Base-by-base conservation (phyloP, 2,113 vertebrate species). In the Carassius auratus region DNA sequence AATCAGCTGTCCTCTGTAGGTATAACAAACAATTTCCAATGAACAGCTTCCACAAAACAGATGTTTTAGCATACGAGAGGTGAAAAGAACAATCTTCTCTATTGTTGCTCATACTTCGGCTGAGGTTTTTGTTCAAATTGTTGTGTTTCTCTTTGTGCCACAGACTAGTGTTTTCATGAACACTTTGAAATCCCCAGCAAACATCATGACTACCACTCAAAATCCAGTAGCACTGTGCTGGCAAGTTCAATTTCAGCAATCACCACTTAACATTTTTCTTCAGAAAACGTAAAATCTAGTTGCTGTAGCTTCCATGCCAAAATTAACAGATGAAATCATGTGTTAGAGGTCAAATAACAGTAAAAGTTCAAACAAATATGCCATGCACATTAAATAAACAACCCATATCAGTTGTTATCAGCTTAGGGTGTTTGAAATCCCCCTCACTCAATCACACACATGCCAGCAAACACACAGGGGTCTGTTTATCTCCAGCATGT, bases 401-500 rank as follows among this genome's bases (percentile, higher is more conserved):
- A 55, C 48, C 19, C 59, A 38, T 33, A 84, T 81, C 61, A 42
- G 52, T 81, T 85, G 50, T 50, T 76, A 17, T 76, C n/a, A 38
- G 38, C 75, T 84, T 66, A 69, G 30, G 68, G 30, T 59, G 69
- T 50, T 36, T 87, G 26, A 76, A 7, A 76, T 62, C 36, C 77
- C n/a, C 57, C 15, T 50, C 26, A 50, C 79, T 81, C 45, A 42
- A 17, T 61, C 42, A 71, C 66, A 87, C 14, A 87, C 71, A 52
- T 64, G 73, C 59, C 33, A 64, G 33, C 36, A 62, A 80, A 84
- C 68, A 85, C 48, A 83, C 77, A 62, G 15, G 79, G 77, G 23
- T 74, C 42, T 84, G 71, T 81, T 76, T 85, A 36, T 75, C 30
- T 71, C 84, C 57, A 48, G 78, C 52, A 61, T 38, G 57, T 36